Percentiles rank a stretch among this genome's conserved stretches.
Conservation (phyloP, 2,888 invertebrate species). For the Myathropa florea region DNA sequence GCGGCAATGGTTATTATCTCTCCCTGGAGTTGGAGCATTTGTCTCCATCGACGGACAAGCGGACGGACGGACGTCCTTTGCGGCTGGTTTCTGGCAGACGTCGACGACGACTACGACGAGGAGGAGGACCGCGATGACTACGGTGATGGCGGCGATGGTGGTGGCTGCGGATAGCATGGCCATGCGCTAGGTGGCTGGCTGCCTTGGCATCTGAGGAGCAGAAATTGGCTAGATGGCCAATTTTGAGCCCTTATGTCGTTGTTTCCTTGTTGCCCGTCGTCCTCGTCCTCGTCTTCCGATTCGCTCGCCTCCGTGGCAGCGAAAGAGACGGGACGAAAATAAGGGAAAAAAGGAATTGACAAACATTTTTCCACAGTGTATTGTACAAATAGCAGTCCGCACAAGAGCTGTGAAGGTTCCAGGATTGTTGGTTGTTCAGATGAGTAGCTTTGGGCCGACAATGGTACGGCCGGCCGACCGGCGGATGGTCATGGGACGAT, state of each 20-base stretch:
- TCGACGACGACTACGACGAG: neutral
- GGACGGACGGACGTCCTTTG: conserved; percentile 58
- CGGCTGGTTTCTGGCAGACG: conserved; percentile 52
- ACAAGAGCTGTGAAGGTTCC: conserved; percentile 40
- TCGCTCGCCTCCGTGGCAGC: neutral
- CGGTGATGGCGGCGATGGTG: neutral
- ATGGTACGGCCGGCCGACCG: conserved; percentile 3
- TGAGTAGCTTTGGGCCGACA: conserved; percentile 53
- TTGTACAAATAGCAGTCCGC: conserved; percentile 63
- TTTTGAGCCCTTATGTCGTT: conserved; percentile 68
- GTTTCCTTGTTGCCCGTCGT: conserved; percentile 43
- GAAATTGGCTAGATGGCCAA: conserved; percentile 71
- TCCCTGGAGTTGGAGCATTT: conserved; percentile 70
- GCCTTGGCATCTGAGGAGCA: conserved; percentile 53
- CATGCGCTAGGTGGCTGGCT: conserved; percentile 67
- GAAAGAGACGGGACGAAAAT: neutral
- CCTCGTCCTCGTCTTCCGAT: neutral
- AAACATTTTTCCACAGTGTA: conserved; percentile 63
- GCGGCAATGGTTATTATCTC: conserved; percentile 70
- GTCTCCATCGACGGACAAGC: conserved; percentile 63
- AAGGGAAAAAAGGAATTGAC: conserved; percentile 44
- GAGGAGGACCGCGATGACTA: neutral
- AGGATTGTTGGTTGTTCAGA: conserved; percentile 57
- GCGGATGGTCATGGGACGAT: conserved; percentile 57
- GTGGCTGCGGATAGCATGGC: conserved; percentile 6